Conservation (phyloP, 2,797 vertebrate species). For the Sebastes dallii region DNA sequence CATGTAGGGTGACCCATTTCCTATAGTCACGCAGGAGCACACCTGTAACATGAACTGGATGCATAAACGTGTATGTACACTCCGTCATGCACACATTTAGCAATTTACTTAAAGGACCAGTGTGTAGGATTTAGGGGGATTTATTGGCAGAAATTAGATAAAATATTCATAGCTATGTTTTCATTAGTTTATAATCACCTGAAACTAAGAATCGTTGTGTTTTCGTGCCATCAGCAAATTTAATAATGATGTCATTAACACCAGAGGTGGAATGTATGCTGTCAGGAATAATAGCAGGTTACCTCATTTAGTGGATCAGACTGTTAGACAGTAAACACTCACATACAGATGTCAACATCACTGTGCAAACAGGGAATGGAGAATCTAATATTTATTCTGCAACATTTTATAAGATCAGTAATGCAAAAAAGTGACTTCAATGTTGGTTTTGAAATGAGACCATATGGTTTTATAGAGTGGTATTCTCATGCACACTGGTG, state of each 20-base stretch:
- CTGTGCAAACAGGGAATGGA: background rate
- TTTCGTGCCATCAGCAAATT: background rate
- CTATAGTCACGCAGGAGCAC: background rate
- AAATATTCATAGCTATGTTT: no score
- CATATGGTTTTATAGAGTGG: conserved; percentile 5
- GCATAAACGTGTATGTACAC: background rate
- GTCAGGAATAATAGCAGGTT: background rate
- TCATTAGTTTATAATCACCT: no score
- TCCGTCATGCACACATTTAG: background rate
- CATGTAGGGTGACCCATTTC: background rate
- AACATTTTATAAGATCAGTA: background rate
- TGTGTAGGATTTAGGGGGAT: no score
- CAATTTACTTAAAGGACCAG: background rate
- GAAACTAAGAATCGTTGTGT: no score
- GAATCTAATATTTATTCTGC: background rate
- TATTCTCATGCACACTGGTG: conserved; percentile 10
- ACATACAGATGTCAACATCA: background rate
- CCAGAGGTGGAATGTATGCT: background rate
- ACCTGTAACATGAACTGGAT: background rate
- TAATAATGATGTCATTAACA: background rate
- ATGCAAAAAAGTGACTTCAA: background rate
- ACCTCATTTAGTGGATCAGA: background rate
- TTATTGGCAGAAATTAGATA: no score
- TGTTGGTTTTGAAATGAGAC: conserved; percentile 8
- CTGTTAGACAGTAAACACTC: background rate